phyloP scores from a whole-genome alignment of 2,888 invertebrate genomes.

The Drosophila macrothrix region DNA sequence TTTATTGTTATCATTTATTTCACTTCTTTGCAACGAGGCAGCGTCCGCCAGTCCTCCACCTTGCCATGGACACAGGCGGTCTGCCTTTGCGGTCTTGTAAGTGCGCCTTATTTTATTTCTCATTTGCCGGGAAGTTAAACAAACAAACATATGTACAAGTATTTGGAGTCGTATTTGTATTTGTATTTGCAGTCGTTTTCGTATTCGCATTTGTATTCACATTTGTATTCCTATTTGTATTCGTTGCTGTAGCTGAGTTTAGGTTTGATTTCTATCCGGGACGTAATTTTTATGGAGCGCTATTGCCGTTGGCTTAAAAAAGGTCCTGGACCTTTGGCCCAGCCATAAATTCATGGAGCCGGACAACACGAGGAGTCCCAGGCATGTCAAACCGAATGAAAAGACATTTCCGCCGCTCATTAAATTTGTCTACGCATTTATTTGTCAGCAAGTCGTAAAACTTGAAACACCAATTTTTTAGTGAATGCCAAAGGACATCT shows the following conservation, averaged over 20 bases:
- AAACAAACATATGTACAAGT: slow-evolving; percentile 40
- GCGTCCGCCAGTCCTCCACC: neutral
- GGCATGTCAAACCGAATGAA: slow-evolving; percentile 53
- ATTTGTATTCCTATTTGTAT: slow-evolving; percentile 19
- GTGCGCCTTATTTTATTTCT: slow-evolving; percentile 54
- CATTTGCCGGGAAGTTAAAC: slow-evolving; percentile 32
- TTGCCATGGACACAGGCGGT: neutral
- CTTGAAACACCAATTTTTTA: slow-evolving; percentile 68
- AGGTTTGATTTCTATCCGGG: slow-evolving; percentile 59
- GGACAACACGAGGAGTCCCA: slow-evolving; percentile 19
- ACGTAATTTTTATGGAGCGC: slow-evolving; percentile 61
- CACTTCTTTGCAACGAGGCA: slow-evolving; percentile 41
- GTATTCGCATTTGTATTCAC: slow-evolving; percentile 3
- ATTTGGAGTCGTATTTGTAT: slow-evolving; percentile 25
- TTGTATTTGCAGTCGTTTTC: slow-evolving; percentile 20
- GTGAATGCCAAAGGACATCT: slow-evolving; percentile 30
- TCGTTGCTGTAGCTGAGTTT: slow-evolving; percentile 16
- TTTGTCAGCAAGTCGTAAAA: slow-evolving; percentile 83
- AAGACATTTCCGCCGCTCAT: slow-evolving; percentile 81
- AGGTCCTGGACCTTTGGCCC: slow-evolving; percentile 15
- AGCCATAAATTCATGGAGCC: slow-evolving; percentile 45
- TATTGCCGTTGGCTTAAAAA: slow-evolving; percentile 56
- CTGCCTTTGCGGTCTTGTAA: slow-evolving; percentile 38
- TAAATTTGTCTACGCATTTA: slow-evolving; percentile 83
- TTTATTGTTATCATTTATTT: slow-evolving; percentile 80